Evolutionary conservation across 2,113 vertebrate genomes (phyloP), one percentile per base, ranked within the genome.

Genomic region (Campylomormyrus tamandua): DNA sequence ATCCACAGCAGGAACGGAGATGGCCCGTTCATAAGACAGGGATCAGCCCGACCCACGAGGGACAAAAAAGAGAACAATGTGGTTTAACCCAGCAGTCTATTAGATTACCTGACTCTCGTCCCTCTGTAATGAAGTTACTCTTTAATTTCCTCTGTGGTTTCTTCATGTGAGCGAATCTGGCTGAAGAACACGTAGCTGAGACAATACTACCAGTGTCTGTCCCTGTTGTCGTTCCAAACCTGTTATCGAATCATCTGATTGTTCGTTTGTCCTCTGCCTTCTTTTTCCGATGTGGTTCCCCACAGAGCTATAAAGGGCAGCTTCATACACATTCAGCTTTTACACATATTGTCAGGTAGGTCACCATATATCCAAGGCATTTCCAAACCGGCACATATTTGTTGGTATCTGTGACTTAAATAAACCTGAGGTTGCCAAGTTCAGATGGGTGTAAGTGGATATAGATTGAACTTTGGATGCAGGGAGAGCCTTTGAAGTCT

Each of bases 141-240:
- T 90, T 87, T 89, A 11, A 90, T 92, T 91, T 90, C 87, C 90
- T 91, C 31, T 46, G 86, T 88, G 86, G 27, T n/a, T 70, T 53
- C n/a, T 31, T 15, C 77, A 50, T 85, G 42, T 56, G 8, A 85
- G 45, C 10, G 13, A 80, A 24, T 66, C n/a, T 45, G 52, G 50
- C 50, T 90, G 85, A 27, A 11, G 39, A 87, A 83, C 39, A 85
- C 39, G 50, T 45, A 50, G 58, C 27, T 19, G 84, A 66, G 83
- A 87, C 87, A 90, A 90, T 90, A 88, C 15, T 21, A 27, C 15
- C 89, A 52, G 89, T 83, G 86, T 84, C 19, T 58, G 17, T 10
- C 88, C 74, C 88, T 49, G 9, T n/a, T 45, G n/a, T 52, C n/a
- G 24, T 52, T 80, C 19, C 88, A 80, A 83, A 53, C 3, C 77